Conservation (phyloP, 2,797 vertebrate genomes). For the Botia almorhae region DNA sequence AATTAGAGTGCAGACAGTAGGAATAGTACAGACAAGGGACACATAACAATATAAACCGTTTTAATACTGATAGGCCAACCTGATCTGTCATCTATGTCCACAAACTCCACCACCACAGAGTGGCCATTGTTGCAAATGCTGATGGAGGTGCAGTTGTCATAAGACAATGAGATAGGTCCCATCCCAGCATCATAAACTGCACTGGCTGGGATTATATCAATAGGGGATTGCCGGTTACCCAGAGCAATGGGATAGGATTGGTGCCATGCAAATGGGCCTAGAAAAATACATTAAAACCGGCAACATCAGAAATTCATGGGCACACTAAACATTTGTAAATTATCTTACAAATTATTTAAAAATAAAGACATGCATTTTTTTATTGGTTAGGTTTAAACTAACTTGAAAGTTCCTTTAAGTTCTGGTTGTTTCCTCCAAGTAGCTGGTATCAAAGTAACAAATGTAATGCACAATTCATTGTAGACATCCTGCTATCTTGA, state of each 20-base stretch:
- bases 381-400: background rate
- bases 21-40: too few relatives aligned
- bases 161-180: slow-evolving; percentile 81
- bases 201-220: slow-evolving; percentile 85
- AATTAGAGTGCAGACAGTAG: background rate
- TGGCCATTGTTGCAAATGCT: slow-evolving; percentile 92
- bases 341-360: background rate
- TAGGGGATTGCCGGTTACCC: slow-evolving; percentile 91
- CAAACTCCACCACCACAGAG: slow-evolving; percentile 93
- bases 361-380: too few relatives aligned
- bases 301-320: background rate
- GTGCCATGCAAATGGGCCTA: slow-evolving; percentile 91
- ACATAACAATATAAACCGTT: background rate
- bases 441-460: background rate
- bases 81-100: slow-evolving; percentile 87
- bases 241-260: slow-evolving; percentile 87
- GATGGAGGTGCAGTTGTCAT: slow-evolving; percentile 87
- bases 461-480: background rate
- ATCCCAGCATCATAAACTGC: slow-evolving; percentile 84
- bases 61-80: slow-evolving; percentile 73
- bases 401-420: background rate
- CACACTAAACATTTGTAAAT: background rate
- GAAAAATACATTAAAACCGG: background rate
- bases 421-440: background rate
- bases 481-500: background rate